Conservation (phyloP, 2,797 vertebrate genomes). For the Enteromius radiatus region DNA sequence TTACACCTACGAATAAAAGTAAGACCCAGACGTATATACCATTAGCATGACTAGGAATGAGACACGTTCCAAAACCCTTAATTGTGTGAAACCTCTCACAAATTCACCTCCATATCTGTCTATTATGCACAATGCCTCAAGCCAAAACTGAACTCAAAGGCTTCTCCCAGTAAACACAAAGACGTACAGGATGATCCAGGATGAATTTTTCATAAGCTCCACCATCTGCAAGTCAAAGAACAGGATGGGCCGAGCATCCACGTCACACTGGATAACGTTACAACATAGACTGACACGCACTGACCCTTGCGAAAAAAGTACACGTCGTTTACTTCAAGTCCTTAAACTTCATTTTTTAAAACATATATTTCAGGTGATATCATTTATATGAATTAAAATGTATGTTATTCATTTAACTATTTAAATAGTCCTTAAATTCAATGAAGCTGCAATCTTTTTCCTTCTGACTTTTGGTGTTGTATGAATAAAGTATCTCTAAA, state of each 20-base stretch:
- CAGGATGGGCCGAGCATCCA: constrained; percentile 10
- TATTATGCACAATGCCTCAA: background rate
- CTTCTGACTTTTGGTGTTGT: background rate
- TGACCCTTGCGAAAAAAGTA: constrained; percentile 2
- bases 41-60: background rate
- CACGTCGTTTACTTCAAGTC: constrained; percentile 2
- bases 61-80: background rate
- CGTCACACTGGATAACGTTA: constrained; percentile 27
- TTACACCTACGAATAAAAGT: background rate
- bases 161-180: constrained; percentile 30
- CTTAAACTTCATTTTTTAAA: background rate
- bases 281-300: background rate
- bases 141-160: constrained; percentile 2
- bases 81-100: background rate
- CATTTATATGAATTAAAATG: background rate
- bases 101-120: background rate
- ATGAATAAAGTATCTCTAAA: background rate
- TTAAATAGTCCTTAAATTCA: background rate
- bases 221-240: constrained; percentile 33
- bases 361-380: background rate
- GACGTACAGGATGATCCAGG: constrained; percentile 17
- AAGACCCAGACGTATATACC: background rate
- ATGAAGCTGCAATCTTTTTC: background rate
- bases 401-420: background rate
- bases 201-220: constrained; percentile 46